Conservation (phyloP, 64 coral and sea anemone species). For the Anthopleura sola region DNA sequence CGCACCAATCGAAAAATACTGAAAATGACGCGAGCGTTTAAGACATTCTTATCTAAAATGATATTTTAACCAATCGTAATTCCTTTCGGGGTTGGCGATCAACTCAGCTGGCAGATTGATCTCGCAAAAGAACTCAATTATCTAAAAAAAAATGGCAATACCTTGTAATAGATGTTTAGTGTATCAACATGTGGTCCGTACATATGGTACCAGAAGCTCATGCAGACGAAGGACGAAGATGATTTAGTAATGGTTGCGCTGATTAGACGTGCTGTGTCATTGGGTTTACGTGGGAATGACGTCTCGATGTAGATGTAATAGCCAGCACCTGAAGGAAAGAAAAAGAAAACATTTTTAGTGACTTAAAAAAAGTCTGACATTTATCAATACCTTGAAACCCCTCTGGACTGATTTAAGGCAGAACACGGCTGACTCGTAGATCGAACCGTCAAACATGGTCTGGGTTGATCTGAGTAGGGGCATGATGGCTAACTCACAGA, state of each 20-base stretch:
- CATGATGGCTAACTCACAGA: neutral
- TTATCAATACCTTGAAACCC: too few species aligned
- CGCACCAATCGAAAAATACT: too few species aligned
- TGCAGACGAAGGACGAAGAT: constrained; percentile 34
- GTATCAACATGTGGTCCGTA: constrained; percentile 72
- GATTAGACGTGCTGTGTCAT: constrained; percentile 80
- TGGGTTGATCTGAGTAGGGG: neutral
- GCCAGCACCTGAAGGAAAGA: constrained; percentile 33
- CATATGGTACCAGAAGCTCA: constrained; percentile 92
- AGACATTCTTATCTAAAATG: too few species aligned
- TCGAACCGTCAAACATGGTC: neutral
- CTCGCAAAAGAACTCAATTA: too few species aligned
- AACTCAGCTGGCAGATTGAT: too few species aligned
- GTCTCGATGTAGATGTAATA: constrained; percentile 84
- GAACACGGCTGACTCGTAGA: too few species aligned
- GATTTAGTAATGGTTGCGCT: constrained; percentile 34
- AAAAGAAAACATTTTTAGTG: neutral
- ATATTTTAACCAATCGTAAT: too few species aligned
- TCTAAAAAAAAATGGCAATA: too few species aligned
- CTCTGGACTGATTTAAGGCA: too few species aligned
- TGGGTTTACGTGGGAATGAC: constrained; percentile 68
- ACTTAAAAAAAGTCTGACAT: too few species aligned
- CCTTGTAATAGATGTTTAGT: constrained; percentile 65
- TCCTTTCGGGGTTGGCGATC: too few species aligned
- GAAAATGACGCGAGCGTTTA: too few species aligned